These are phyloP conservation scores for Vulpes lagopus DNA, from an alignment of 2,113 vertebrate genomes.

Conservation along the genomic window DNA sequence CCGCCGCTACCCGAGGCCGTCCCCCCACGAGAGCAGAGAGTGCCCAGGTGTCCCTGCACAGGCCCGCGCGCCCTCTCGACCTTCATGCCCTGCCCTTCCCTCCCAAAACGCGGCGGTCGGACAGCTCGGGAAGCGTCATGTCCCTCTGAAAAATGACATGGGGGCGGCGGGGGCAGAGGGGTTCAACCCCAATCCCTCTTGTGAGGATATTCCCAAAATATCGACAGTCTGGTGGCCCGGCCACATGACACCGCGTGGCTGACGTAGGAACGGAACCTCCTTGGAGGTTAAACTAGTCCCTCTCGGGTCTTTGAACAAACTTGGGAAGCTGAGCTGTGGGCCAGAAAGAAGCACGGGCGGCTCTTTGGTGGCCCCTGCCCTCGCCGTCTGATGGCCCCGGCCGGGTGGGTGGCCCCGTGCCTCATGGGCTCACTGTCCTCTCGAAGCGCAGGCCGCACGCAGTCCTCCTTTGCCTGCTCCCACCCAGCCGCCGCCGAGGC, in stretches of 20 bases:
- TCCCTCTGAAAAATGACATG: constrained; percentile 25
- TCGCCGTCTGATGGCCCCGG: too few relatives aligned
- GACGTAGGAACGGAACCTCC: background rate
- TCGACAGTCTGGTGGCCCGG: background rate
- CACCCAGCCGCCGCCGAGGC: background rate
- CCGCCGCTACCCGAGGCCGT: background rate
- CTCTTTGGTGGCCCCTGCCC: background rate
- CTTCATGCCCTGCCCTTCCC: background rate
- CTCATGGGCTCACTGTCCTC: background rate
- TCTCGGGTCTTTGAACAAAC: background rate
- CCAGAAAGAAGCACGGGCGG: background rate
- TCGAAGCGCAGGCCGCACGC: background rate
- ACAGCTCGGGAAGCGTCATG: background rate
- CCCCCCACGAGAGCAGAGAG: background rate
- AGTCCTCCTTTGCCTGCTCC: background rate
- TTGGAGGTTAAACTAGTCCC: background rate
- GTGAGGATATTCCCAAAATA: constrained; percentile 10
- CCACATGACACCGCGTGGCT: background rate
- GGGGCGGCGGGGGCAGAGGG: background rate
- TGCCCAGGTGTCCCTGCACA: background rate
- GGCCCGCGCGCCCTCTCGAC: background rate
- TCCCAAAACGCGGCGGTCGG: background rate
- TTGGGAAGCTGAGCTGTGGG: background rate
- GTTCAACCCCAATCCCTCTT: background rate
- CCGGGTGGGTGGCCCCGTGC: too few relatives aligned